A percentile compares a stretch with the other conserved stretches of the same genome.
These are phyloP conservation scores for Gasterosteus aculeatus DNA, from an alignment of 2,113 vertebrate species.

Conservation along the genomic window DNA sequence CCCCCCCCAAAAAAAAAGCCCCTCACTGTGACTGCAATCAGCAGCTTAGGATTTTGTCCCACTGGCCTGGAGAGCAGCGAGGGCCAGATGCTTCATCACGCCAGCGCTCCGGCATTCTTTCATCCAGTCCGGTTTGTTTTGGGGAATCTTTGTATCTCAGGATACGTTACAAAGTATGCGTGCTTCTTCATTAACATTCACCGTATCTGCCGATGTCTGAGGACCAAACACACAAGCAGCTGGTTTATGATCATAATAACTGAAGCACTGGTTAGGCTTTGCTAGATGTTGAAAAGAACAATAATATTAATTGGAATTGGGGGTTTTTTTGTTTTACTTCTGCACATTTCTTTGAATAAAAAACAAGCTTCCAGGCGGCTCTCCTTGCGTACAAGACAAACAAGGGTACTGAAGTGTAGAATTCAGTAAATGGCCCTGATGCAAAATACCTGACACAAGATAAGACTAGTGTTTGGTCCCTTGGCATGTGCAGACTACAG, in stretches of 20 bases:
- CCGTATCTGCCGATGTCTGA: neutral
- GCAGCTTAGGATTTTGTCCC: slow-evolving; percentile 22
- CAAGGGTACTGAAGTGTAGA: neutral
- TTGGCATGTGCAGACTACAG: neutral
- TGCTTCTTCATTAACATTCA: slow-evolving; percentile 49
- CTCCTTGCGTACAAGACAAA: neutral
- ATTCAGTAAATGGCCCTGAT: slow-evolving; percentile 7
- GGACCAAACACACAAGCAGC: neutral
- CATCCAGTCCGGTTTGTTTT: slow-evolving; percentile 38
- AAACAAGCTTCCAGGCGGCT: neutral
- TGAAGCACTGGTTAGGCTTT: slow-evolving; percentile 3
- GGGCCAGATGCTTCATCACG: slow-evolving; percentile 12
- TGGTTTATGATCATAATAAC: neutral
- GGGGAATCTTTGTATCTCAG: slow-evolving; percentile 18
- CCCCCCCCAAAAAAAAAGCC: slow-evolving; percentile 10
- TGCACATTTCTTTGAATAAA: neutral
- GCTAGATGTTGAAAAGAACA: neutral
- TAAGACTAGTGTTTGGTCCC: neutral
- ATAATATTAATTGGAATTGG: neutral
- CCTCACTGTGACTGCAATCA: slow-evolving; percentile 31
- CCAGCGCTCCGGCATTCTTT: slow-evolving; percentile 22
- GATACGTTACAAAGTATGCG: slow-evolving; percentile 22
- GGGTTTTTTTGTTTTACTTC: neutral
- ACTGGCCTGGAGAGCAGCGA: slow-evolving; percentile 3
- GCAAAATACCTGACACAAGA: slow-evolving; percentile 12